Base-by-base conservation (phyloP, 2,113 vertebrate species). In the Arvicanthis niloticus region DNA sequence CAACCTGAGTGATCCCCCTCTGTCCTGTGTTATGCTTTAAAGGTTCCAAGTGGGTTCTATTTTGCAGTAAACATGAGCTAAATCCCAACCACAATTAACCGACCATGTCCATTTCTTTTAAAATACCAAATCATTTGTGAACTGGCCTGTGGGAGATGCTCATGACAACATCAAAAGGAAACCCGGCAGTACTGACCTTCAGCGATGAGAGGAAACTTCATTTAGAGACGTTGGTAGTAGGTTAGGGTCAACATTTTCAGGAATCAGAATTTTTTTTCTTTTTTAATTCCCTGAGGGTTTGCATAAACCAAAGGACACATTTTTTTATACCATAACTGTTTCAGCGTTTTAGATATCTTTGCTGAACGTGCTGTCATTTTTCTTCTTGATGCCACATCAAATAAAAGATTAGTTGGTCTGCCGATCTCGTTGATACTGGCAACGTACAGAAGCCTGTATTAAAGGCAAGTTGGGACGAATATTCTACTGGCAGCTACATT, bases 271-370 rank as follows among this genome's bases (percentile, higher is more conserved):
- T 45, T 24, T 73, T 75, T 95, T 91, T 58, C 92, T 90, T 37
- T 62, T 8, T 37, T 19, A n/a, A 60, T 91, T 86, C 76, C 93
- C 77, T 24, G 51, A 67, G 85, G 93, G 70, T 21, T 40, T 95
- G 24, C 26, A 81, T 88, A 92, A 91, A 94, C 40, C 72, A 58
- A 78, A 93, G 45, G 80, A 60, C 75, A 87, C 51, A 82, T 89
- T 94, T 51, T 51, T 95, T 96, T 78, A 70, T 92, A 85, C 29
- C 51, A 40, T 85, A 90, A 45, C 45, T 78, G 31, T n/a, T 88
- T 80, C 45, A 91, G 80, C 95, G 48, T 82, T 96, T 96, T 94
- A 96, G 93, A 95, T 95, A 91, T 62, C 72, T 96, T 88, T 94
- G 34, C 70, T 82, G 65, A 91, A 53, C 67, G 85, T 56, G 21